A percentile compares a stretch with the other conserved stretches of the same genome.
These are phyloP conservation scores for Lithophane semibrunnea DNA, from an alignment of 2,888 invertebrate species.

Conservation along the genomic window DNA sequence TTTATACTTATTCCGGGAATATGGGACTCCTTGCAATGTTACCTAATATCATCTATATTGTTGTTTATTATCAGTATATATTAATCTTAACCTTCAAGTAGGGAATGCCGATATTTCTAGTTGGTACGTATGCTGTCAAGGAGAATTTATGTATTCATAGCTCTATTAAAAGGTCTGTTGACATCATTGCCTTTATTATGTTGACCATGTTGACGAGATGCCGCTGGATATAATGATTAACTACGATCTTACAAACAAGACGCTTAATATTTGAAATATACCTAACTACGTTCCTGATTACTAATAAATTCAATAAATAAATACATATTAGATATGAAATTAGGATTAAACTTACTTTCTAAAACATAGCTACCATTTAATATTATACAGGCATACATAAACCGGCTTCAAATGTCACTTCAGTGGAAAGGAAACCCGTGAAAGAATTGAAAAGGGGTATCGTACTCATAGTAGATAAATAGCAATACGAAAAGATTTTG, in stretches of 20 bases:
- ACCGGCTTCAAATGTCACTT: neutral
- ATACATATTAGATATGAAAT: neutral
- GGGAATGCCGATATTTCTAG: constrained; percentile 25
- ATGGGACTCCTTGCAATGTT: neutral
- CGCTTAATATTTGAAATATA: neutral
- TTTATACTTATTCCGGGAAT: neutral
- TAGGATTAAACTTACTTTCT: neutral
- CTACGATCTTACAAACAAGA: neutral
- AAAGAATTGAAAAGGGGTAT: neutral
- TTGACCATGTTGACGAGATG: constrained; percentile 35
- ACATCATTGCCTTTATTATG: constrained; percentile 67
- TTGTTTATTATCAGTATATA: neutral
- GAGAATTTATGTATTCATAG: constrained; percentile 65
- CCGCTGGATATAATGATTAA: constrained; percentile 43
- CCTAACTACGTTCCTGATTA: neutral
- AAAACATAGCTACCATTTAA: neutral
- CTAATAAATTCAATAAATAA: neutral
- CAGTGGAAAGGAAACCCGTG: neutral
- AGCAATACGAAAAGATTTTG: neutral
- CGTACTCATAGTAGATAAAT: neutral
- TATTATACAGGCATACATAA: neutral
- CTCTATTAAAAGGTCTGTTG: constrained; percentile 63
- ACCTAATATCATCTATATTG: neutral
- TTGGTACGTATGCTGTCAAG: constrained; percentile 43
- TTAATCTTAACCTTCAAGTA: constrained; percentile 24